phyloP scores from a whole-genome alignment of 2,797 vertebrate genomes.

The Varecia variegata region DNA sequence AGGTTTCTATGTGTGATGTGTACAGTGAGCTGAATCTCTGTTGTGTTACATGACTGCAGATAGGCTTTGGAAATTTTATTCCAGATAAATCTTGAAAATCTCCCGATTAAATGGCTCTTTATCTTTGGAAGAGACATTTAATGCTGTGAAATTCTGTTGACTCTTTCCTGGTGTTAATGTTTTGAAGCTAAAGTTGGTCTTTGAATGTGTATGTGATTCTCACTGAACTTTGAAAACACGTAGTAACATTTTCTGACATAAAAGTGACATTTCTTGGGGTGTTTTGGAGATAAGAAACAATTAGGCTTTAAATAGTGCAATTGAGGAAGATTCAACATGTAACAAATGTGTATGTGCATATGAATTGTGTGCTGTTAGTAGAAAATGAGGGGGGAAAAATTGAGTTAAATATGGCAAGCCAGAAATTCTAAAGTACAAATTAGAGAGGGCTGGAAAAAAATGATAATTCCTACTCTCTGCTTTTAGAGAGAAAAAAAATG shows the following conservation, averaged over 20 bases:
- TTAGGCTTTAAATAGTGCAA: background rate
- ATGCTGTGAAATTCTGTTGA: slow-evolving; percentile 31
- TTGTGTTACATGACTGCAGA: background rate
- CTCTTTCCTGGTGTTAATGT: slow-evolving; percentile 29
- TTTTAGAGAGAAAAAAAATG: background rate
- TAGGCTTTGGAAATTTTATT: background rate
- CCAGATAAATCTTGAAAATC: background rate
- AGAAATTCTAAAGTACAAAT: background rate
- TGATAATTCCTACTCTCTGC: background rate
- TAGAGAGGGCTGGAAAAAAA: background rate
- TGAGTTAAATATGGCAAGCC: background rate
- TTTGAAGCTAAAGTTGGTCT: slow-evolving; percentile 40
- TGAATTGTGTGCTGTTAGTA: background rate
- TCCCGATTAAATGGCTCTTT: background rate
- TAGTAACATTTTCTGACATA: slow-evolving; percentile 47
- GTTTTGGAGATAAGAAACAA: slow-evolving; percentile 33
- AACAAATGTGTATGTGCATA: background rate
- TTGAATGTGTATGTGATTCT: background rate
- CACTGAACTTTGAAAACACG: slow-evolving; percentile 42
- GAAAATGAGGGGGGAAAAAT: background rate
- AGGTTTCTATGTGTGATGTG: background rate
- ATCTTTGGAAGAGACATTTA: slow-evolving; percentile 32
- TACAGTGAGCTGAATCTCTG: background rate
- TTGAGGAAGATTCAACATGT: background rate
- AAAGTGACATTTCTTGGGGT: slow-evolving; percentile 15